Evolutionary conservation across 2,888 invertebrate species (phyloP).

Genomic region (Teleiodes luculella): DNA sequence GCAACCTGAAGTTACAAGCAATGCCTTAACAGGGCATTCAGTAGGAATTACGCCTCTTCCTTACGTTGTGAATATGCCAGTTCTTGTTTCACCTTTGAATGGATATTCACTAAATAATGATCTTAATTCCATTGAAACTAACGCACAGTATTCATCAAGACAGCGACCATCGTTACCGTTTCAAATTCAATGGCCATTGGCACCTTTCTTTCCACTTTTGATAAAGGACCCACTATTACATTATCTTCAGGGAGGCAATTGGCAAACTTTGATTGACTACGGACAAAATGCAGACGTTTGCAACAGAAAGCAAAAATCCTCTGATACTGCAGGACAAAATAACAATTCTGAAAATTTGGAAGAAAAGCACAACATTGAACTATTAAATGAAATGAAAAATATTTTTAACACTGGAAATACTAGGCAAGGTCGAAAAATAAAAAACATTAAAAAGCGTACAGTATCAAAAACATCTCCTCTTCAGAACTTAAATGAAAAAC

Average conservation of each 20-base stretch:
- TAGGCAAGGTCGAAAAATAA: conserved; percentile 52
- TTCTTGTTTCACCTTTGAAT: conserved; percentile 47
- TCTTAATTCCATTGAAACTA: conserved; percentile 32
- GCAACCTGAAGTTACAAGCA: conserved; percentile 7
- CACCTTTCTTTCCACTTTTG: conserved; percentile 75
- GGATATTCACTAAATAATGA: conserved; percentile 26
- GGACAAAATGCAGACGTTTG: conserved; percentile 79
- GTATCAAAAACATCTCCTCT: conserved; percentile 34
- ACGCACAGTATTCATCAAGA: conserved; percentile 40
- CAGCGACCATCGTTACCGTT: conserved; percentile 47
- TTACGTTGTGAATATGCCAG: conserved; percentile 54
- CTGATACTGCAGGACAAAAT: conserved; percentile 8
- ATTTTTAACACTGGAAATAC: conserved; percentile 25
- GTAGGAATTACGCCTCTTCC: conserved; percentile 35
- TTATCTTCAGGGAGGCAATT: conserved; percentile 69
- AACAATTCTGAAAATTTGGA: conserved; percentile 13
- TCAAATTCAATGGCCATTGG: conserved; percentile 70
- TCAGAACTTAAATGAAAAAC: conserved; percentile 33
- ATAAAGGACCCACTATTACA: conserved; percentile 78
- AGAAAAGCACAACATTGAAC: conserved; percentile 20
- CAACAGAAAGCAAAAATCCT: conserved; percentile 54
- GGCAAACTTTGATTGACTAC: conserved; percentile 77
- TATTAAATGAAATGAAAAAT: conserved; percentile 18
- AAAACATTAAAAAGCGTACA: conserved; percentile 55
- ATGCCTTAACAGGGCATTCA: background rate